These are phyloP conservation scores for Diloba caeruleocephala DNA, from an alignment of 2,888 invertebrate species.

Conservation along the genomic window DNA sequence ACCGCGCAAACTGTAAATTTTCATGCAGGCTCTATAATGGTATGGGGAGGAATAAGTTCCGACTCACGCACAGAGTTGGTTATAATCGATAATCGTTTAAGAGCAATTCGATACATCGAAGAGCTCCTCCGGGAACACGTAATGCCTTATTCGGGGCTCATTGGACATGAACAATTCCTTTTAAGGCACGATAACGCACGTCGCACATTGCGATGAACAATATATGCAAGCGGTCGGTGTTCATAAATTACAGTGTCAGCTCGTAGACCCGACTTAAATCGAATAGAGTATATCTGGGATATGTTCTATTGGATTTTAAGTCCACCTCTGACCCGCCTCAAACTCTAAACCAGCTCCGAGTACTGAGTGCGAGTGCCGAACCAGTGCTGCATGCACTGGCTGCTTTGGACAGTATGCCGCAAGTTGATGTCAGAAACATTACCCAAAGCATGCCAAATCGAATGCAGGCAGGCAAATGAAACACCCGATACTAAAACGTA, in stretches of 20 bases:
- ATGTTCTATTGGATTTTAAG: too few relatives aligned
- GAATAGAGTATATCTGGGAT: constrained; percentile 21
- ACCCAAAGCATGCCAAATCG: constrained; percentile 33
- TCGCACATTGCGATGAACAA: neutral
- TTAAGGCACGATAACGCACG: constrained; percentile 3
- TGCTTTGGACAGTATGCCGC: constrained; percentile 21
- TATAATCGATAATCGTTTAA: constrained; percentile 4
- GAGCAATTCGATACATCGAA: constrained; percentile 2
- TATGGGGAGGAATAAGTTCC: too few relatives aligned
- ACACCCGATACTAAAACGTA: too few relatives aligned
- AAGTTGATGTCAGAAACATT: too few relatives aligned
- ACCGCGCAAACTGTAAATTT: too few relatives aligned
- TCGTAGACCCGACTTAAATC: constrained; percentile 39
- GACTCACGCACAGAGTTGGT: constrained; percentile 37
- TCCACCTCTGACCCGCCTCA: neutral
- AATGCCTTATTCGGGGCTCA: neutral
- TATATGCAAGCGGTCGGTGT: constrained; percentile 10
- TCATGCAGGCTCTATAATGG: too few relatives aligned
- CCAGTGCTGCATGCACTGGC: constrained; percentile 6
- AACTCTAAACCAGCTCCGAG: neutral
- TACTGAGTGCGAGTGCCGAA: too few relatives aligned
- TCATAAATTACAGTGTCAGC: constrained; percentile 30
- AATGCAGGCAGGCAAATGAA: constrained; percentile 29
- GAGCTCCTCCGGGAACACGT: constrained; percentile 11
- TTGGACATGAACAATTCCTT: neutral